Percentiles rank a stretch among this genome's conserved stretches.
These are phyloP conservation scores for Deilephila porcellus DNA, from an alignment of 2,888 invertebrate genomes.

Conservation along the genomic window DNA sequence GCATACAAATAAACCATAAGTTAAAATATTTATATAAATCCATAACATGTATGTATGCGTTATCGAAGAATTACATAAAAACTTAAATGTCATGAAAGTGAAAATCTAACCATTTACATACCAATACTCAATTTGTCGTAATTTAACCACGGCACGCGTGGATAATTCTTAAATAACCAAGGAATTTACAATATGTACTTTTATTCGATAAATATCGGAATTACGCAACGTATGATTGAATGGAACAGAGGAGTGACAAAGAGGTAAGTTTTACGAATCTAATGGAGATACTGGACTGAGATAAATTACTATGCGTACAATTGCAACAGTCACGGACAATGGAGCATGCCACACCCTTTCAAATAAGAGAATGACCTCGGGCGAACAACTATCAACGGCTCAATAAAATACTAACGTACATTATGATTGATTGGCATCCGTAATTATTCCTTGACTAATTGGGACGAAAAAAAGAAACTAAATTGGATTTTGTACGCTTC, in stretches of 20 bases:
- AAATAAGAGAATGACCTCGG: slow-evolving; percentile 50
- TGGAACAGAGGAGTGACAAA: background rate
- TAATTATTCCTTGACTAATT: slow-evolving; percentile 13
- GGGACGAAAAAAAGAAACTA: background rate
- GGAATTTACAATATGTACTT: background rate
- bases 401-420: slow-evolving; percentile 10
- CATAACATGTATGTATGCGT: background rate
- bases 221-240: background rate
- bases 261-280: background rate
- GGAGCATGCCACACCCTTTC: slow-evolving; percentile 62
- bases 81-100: background rate
- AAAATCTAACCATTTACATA: background rate
- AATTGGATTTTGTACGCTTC: background rate
- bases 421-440: slow-evolving; percentile 23
- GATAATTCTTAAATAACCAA: background rate
- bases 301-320: slow-evolving; percentile 24
- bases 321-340: slow-evolving; percentile 43
- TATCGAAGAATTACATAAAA: background rate
- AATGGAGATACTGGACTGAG: slow-evolving; percentile 4
- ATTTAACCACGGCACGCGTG: background rate
- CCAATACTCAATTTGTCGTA: background rate
- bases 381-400: slow-evolving; percentile 6
- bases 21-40: background rate
- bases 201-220: background rate
- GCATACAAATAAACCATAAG: background rate